Base-by-base conservation (phyloP, 2,888 invertebrate genomes). In the Rotaria macrura region DNA sequence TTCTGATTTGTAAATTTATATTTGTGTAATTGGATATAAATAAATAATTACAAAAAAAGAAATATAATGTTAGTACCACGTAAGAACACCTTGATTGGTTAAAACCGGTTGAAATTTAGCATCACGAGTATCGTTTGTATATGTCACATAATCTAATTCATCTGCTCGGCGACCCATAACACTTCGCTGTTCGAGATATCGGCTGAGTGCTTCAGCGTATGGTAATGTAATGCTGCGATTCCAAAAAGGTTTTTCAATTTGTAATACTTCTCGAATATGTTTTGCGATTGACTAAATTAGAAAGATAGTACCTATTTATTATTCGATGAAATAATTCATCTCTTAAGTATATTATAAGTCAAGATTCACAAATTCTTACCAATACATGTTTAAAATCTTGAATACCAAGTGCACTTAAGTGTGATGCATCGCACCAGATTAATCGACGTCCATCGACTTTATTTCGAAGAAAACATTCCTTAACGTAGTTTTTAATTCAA, bases 351-450 rank as follows among this genome's bases (percentile, higher is more conserved):
- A 49, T 49, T 49, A 14, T 49, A 49, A 14, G 14, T 49, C 49
- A 47, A 34, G 10, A 34, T 43, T 5, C 14, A 12, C 6, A n/a
- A 29, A 7, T 57, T 17, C 40, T 55, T 79, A 85, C 85, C 54
- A 86, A 55, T 14, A 86, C 84, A 57, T 86, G 86, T 43, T 86
- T 83, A 29, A 84, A 86, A 47, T 86, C 86, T n/a, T 20, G 43
- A 38, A 86, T 79, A 25, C 86, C 86, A 47, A 86, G 43, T 49
- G 74, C 43, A n/a, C 52, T 74, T 40, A 86, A 49, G 54, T 84
- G 86, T 55, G 84, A 47, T 34, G 86, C 72, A 38, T 86, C 84
- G 40, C 84, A 86, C 43, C 72, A 86, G 9, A 86, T 84, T 29
- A 86, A 43, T 14, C 86, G 84, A 34, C 84, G 84, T 12, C 86